Evolutionary conservation across 2,888 invertebrate genomes (phyloP), one percentile per base, ranked within the genome.

Genomic region (Dromius quadrimaculatus): DNA sequence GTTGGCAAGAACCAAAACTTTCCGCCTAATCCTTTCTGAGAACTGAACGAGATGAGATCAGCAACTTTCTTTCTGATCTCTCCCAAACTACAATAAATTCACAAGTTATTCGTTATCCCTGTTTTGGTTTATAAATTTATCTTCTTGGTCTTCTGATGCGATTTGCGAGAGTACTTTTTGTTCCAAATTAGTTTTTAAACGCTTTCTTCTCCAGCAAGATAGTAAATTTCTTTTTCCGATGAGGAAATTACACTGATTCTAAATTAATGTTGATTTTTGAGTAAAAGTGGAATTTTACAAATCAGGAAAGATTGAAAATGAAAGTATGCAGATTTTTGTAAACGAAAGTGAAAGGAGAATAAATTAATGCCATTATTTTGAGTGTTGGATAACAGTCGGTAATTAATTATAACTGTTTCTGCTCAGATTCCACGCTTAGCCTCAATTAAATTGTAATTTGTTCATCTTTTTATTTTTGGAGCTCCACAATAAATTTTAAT

Each of bases 71-170:
- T 13, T 11, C 41, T 41, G 23, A 6, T 54, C 28, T 47, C 47
- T 15, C 50, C 50, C 50, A 50, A 22, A 11, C 11, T 15, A 23
- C 47, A 22, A 32, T 54, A 54, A 54, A 54, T 54, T 54, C 28
- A 28, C 13, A 23, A 54, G 28, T 54, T 54, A 54, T 54, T 54
- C 50, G 28, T 54, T 54, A 54, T 54, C 28, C 50, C 50, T 54
- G 50, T 54, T 54, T 54, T 28, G 50, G 28, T 54, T 54, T 54
- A 54, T 54, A 54, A 54, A 28, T 54, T 32, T 54, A 54, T 54
- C 50, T 54, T 28, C 4, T 28, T 28, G 28, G 50, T 23, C 50
- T 11, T 9, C 23, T 8, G n/a, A n/a, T n/a, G 28, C 28, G 50
- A 54, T 23, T 54, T 8, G 28, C 17, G 50, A 15, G 9, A 8